A percentile compares a stretch with the other conserved stretches of the same genome.
Conservation (phyloP, 2,113 vertebrate genomes). For the Platichthys stellatus region DNA sequence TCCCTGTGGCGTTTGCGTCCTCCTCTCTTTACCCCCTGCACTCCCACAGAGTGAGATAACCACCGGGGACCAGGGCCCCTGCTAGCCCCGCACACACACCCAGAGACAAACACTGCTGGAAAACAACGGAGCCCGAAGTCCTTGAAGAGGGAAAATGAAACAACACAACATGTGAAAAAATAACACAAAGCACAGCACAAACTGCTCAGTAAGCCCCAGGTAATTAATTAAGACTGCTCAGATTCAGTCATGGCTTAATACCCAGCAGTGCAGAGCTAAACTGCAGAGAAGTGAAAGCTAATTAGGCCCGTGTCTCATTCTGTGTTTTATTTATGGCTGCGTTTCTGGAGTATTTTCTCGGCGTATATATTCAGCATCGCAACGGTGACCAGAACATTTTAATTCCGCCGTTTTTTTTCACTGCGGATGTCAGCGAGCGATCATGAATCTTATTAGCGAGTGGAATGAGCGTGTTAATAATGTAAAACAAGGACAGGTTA, state of each 20-base stretch:
- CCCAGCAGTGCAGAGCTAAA: conserved; percentile 58
- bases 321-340: conserved; percentile 66
- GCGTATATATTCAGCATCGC: conserved; percentile 22
- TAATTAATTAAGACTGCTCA: conserved; percentile 69
- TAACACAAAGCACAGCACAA: conserved; percentile 34
- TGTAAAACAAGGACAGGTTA: conserved; percentile 61
- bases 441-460: conserved; percentile 61
- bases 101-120: conserved; percentile 5
- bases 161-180: neutral
- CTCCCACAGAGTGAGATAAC: conserved; percentile 27
- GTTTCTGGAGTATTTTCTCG: conserved; percentile 42
- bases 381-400: conserved; percentile 30
- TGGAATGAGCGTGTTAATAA: conserved; percentile 64
- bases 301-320: conserved; percentile 63
- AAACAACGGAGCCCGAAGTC: conserved; percentile 35
- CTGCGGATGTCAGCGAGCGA: conserved; percentile 30
- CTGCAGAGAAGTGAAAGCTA: conserved; percentile 62
- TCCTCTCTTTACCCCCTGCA: neutral
- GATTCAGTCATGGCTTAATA: conserved; percentile 59
- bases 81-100: conserved; percentile 9
- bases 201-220: conserved; percentile 51
- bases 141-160: conserved; percentile 46
- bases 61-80: rapidly evolving
- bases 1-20: neutral
- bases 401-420: conserved; percentile 30